These are phyloP conservation scores for Drosophila yakuba DNA, from an alignment of 1,140 invertebrate species.

Conservation along the genomic window DNA sequence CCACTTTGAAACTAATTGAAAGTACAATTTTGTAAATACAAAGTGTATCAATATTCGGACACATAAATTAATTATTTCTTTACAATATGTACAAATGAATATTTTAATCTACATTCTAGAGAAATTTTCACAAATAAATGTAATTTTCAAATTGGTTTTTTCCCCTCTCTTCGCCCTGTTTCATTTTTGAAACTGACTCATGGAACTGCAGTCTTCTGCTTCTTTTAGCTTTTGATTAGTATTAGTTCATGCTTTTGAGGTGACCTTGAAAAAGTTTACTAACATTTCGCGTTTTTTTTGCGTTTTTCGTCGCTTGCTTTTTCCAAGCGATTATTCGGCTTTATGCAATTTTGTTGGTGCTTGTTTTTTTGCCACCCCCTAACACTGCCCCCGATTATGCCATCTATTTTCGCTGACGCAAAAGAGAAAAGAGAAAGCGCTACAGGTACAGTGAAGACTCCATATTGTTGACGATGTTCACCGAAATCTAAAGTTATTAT, in stretches of 20 bases:
- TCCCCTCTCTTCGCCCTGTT: not conserved
- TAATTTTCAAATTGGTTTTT: not conserved
- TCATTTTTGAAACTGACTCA: not conserved
- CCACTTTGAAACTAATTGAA: too few species aligned
- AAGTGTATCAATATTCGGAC: too few species aligned
- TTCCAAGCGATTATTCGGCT: conserved; percentile 41
- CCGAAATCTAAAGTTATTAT: too few species aligned
- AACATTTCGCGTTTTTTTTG: conserved; percentile 66
- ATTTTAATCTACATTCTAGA: too few species aligned
- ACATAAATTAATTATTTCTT: not conserved
- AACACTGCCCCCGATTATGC: not conserved
- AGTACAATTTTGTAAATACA: too few species aligned
- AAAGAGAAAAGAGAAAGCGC: conserved; percentile 41
- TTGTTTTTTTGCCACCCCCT: conserved; percentile 9
- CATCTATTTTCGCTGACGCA: conserved; percentile 18
- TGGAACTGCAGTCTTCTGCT: conserved; percentile 33
- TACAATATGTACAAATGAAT: not conserved
- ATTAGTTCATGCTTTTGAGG: conserved; percentile 73
- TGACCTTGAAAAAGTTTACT: conserved; percentile 82
- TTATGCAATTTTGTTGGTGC: conserved; percentile 36
- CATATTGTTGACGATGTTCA: too few species aligned
- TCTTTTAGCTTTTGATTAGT: conserved; percentile 39
- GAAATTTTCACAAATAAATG: not conserved
- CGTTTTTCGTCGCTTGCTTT: conserved; percentile 36
- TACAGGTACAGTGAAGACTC: conserved; percentile 15